phyloP scores from a whole-genome alignment of 2,797 vertebrate genomes.

The Silurus lanzhouensis region DNA sequence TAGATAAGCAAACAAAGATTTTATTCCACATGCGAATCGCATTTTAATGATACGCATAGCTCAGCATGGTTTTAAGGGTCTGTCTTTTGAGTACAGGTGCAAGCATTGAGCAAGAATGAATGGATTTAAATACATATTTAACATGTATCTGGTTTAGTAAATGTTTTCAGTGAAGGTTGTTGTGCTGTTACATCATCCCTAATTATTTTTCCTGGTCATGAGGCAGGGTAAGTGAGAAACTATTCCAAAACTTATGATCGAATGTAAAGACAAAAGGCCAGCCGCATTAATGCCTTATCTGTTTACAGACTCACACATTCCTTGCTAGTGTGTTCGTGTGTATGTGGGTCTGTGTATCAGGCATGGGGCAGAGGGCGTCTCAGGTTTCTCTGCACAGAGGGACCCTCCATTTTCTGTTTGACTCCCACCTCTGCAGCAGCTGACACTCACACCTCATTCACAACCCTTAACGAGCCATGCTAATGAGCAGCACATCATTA shows the following conservation, averaged over 20 bases:
- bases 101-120: background rate
- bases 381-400: conserved; percentile 51
- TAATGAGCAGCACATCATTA: conserved; percentile 76
- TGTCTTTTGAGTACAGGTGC: background rate
- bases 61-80: conserved; percentile 2
- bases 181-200: conserved; percentile 24
- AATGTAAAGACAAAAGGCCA: conserved; percentile 35
- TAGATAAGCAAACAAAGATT: conserved; percentile 75
- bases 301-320: conserved; percentile 47
- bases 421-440: conserved; percentile 72
- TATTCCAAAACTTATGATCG: conserved; percentile 25
- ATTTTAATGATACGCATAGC: conserved; percentile 54
- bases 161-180: background rate
- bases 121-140: background rate
- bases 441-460: conserved; percentile 78
- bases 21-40: conserved; percentile 63
- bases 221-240: conserved; percentile 41
- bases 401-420: conserved; percentile 61
- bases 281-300: conserved; percentile 39
- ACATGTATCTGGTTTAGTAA: background rate
- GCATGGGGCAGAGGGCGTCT: conserved; percentile 46
- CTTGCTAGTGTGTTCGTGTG: background rate
- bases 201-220: conserved; percentile 39
- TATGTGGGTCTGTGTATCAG: conserved; percentile 6
- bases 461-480: conserved; percentile 78